phyloP scores from a whole-genome alignment of 2,113 vertebrate species.

The Phalacrocorax carbo region DNA sequence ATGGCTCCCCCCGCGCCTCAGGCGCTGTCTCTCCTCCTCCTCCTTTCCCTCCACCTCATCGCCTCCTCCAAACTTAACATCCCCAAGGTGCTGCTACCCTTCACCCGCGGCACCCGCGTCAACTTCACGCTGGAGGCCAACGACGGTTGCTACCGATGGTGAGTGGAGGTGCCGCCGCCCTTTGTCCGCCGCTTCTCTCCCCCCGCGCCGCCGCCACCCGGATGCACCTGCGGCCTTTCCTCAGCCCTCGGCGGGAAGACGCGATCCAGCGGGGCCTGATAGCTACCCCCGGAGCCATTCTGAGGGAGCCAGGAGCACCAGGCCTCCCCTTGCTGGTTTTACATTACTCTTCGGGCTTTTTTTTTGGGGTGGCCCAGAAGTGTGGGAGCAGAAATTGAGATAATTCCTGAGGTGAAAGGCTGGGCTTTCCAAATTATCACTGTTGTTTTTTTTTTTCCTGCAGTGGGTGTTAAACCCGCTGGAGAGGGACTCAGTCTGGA shows the following conservation, averaged over 20 bases:
- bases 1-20: conserved; percentile 27
- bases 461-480: not conserved
- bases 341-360: not conserved
- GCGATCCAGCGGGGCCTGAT: not conserved
- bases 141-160: conserved; percentile 96
- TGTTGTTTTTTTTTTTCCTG: too few relatives aligned
- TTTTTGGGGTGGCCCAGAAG: not conserved
- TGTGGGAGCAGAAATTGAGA: not conserved
- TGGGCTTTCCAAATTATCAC: not conserved
- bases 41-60: not conserved
- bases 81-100: conserved; percentile 90
- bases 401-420: not conserved
- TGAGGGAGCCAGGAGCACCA: not conserved
- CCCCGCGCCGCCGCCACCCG: not conserved
- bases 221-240: conserved; percentile 7
- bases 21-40: not conserved
- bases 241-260: not conserved
- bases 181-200: not conserved
- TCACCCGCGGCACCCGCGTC: conserved; percentile 83
- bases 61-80: conserved; percentile 85
- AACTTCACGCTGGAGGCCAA: conserved; percentile 92
- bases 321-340: not conserved
- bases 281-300: not conserved
- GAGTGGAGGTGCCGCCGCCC: conserved; percentile 65
- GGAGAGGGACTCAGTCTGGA: not conserved